Base-by-base conservation (phyloP, 2,888 invertebrate species). In the Campoletis raptor region DNA sequence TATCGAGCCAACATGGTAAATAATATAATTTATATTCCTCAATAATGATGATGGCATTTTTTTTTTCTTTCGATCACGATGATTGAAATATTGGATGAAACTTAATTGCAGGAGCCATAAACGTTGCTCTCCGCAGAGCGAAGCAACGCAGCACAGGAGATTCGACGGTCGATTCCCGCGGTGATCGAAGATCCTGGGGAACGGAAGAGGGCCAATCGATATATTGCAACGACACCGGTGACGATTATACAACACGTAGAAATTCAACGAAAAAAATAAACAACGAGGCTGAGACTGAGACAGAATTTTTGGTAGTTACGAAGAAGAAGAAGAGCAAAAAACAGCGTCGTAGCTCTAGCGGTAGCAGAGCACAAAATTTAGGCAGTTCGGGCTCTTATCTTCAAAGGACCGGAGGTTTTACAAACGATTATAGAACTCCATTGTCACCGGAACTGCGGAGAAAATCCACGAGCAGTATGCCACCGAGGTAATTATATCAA, bases 231-330 rank as follows among this genome's bases (percentile, higher is more conserved):
- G 93, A 94, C 88, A 93, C 92, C 73, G 93, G 92, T 24, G 93
- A 93, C 85, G 92, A 94, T 87, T 93, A 93, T 81, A 91, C 89
- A 74, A 90, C 92, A 48, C 89, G 91, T 24, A 92, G 92, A 86
- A 93, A 93, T 85, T 92, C 92, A 54, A 93, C 91, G 74, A 93
- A 93, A 86, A 91, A 93, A 37, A 87, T 89, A n/a, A 92, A 92
- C 87, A 87, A 89, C 69, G 93, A 94, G 66, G 88, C 90, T 61
- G 92, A 95, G 90, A 92, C 93, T 73, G 94, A 95, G 90, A 93
- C 97, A 15, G 98, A 98, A 92, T 98, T 98, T 95, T 96, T 97
- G 93, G 97, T 97, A 77, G 98, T 98, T 78, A 97, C 97, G 93
- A 98, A 97, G 93, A 97, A 97, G 94, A 96, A 97, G 92, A 96